Evolutionary conservation across 35 echinoderm and acorn worm genomes (phyloP), one percentile per base, ranked within the genome.

Genomic region (Lytechinus pictus): DNA sequence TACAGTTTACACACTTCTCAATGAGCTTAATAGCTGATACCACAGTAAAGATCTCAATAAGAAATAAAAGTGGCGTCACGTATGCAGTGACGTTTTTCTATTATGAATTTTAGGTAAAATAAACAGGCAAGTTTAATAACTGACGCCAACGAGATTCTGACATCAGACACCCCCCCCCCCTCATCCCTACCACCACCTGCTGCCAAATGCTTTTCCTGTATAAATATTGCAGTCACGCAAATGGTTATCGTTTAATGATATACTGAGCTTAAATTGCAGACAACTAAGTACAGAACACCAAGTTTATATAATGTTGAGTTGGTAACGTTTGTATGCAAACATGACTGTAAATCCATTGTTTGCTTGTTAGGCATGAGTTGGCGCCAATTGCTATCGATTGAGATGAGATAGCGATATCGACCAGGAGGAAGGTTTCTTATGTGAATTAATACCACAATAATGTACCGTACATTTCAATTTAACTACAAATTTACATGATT

Each of bases 191-290:
- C 33, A 44, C 33, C 33, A 44, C 16, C 5, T 79, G 21, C 16
- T 79, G 19, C 66, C 16, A 16, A 16, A 16, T 24, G 66, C 66
- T 79, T 4, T 79, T 79, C 19, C 8, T 79, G 66, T 79, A 7
- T 79, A 79, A 79, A 79, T 79, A 79, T 24, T 79, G 66, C 66
- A 79, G 66, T 79, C 66, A 79, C 66, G 66, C 66, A n/a, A 79
- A 24, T 79, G 66, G 16, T 79, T 79, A 79, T 8, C 66, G 66
- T 79, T 79, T 79, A 79, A 24, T 79, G 66, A 79, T 79, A 79
- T 14, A 79, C 19, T 79, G 66, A 24, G 21, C 66, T 79, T 24
- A 7, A 24, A 24, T 79, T 79, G 66, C n/a, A 79, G 66, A 79
- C 66, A 79, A 79, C 19, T 79, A 24, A 79, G 66, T 79, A 79